Percentiles rank a stretch among this genome's conserved stretches.
These are phyloP conservation scores for Eucidaris tribuloides DNA, from an alignment of 35 echinoderm and acorn worm species.

Conservation along the genomic window DNA sequence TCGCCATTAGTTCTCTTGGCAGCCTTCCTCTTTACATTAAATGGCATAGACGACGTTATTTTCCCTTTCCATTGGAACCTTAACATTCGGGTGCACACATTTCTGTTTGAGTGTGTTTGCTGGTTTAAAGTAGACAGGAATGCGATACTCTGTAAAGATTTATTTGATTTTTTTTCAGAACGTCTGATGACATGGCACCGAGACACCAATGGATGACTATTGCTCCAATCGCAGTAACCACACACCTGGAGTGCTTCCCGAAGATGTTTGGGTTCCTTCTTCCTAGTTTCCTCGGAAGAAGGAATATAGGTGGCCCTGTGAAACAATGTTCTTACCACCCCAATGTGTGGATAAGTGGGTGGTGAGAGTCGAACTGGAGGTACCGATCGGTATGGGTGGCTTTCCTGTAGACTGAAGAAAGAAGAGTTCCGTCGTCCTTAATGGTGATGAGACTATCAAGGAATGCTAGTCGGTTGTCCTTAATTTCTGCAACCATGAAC, in stretches of 20 bases:
- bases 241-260: not conserved
- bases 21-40: not conserved
- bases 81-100: not conserved
- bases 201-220: not conserved
- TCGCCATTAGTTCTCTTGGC: not conserved
- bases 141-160: not conserved
- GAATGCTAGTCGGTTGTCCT: not conserved
- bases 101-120: not conserved
- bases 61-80: not conserved
- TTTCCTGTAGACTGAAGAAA: constrained; percentile 1
- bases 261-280: not conserved
- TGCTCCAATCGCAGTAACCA: not conserved
- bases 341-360: not conserved
- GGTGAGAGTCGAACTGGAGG: too few relatives aligned
- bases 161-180: not conserved
- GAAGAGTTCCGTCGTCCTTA: not conserved
- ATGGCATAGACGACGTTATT: constrained; percentile 6
- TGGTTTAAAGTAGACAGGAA: not conserved
- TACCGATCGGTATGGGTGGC: not conserved
- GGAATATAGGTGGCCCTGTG: not conserved
- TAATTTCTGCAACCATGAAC: not conserved
- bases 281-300: not conserved
- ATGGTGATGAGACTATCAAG: not conserved
- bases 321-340: not conserved
- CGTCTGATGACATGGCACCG: not conserved